Percentiles rank a stretch among this genome's conserved stretches.
phyloP scores from a whole-genome alignment of 2,797 vertebrate genomes.

The Ctenosaura bakeri region DNA sequence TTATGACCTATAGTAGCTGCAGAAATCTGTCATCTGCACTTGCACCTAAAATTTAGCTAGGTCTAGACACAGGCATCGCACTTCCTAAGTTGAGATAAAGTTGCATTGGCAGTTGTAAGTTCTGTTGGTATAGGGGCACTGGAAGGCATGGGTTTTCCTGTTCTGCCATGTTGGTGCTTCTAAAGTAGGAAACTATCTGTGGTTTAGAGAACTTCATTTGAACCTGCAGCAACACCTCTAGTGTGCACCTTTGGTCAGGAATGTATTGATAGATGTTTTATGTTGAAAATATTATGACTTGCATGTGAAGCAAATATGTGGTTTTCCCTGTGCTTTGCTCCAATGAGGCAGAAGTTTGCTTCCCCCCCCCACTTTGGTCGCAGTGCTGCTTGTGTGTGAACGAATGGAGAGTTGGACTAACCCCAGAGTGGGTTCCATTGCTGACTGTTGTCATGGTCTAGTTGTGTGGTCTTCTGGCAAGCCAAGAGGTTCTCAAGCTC shows the following conservation, averaged over 20 bases:
- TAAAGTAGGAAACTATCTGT: neutral
- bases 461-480: neutral
- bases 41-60: conserved; percentile 64
- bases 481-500: neutral
- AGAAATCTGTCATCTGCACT: conserved; percentile 40
- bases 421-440: neutral
- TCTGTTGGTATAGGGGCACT: conserved; percentile 65
- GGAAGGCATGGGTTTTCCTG: conserved; percentile 66
- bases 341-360: conserved; percentile 64
- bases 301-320: neutral
- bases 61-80: neutral
- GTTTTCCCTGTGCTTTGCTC: conserved; percentile 41
- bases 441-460: conserved; percentile 46
- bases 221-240: neutral
- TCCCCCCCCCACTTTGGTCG: conserved; percentile 60
- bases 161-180: conserved; percentile 48
- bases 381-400: too few relatives aligned
- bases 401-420: neutral
- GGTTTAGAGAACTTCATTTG: neutral
- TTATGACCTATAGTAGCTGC: conserved; percentile 53
- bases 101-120: conserved; percentile 61
- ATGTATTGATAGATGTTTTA: neutral
- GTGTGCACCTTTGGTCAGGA: neutral
- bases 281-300: conserved; percentile 2
- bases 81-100: conserved; percentile 63